Conservation (phyloP, 2,113 vertebrate genomes). For the Strix aluco region DNA sequence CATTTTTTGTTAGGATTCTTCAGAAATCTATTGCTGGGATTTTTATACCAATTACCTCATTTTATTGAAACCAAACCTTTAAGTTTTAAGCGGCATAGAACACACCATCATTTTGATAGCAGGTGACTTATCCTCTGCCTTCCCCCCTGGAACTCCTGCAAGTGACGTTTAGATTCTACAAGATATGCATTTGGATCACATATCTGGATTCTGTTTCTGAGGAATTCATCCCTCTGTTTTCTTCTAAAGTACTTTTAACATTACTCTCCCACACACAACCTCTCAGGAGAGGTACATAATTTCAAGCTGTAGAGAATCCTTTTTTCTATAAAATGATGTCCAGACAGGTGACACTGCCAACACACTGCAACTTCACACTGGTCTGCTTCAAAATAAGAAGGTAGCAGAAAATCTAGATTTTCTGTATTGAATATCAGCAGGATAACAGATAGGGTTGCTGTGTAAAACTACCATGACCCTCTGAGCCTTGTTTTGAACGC, state of each 20-base stretch:
- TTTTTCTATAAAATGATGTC: not conserved
- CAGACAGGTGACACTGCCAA: not conserved
- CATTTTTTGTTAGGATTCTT: not conserved
- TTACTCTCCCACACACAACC: not conserved
- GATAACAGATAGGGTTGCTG: not conserved
- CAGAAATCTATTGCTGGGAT: not conserved
- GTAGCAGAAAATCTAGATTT: not conserved
- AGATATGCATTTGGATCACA: not conserved
- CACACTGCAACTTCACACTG: not conserved
- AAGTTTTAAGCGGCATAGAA: not conserved
- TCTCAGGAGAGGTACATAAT: not conserved
- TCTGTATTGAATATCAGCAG: not conserved
- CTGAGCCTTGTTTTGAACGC: not conserved
- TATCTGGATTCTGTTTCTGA: not conserved
- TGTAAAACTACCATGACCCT: not conserved
- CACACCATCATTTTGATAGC: not conserved
- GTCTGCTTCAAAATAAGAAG: not conserved
- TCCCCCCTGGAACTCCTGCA: not conserved
- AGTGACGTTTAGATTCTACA: not conserved
- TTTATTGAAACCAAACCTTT: not conserved
- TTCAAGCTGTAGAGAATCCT: not conserved
- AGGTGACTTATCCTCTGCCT: not conserved
- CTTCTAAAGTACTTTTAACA: not conserved
- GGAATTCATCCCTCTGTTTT: not conserved
- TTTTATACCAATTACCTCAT: not conserved